Base-by-base conservation (phyloP, 1,140 invertebrate species). In the Drosophila kurseongensis region DNA sequence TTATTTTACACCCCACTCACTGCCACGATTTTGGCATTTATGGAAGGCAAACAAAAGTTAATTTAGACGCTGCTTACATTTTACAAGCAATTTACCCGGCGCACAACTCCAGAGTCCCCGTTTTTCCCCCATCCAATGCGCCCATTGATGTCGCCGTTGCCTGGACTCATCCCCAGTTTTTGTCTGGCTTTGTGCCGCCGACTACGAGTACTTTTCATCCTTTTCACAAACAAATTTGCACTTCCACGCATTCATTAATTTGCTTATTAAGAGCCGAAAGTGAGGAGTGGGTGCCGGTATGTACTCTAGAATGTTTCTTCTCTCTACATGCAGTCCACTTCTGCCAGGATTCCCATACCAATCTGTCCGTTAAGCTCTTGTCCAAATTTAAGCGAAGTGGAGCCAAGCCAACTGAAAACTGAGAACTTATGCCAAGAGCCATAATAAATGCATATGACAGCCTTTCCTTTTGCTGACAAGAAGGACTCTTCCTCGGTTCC, bases 11-110 rank as follows among this genome's bases (percentile, higher is more conserved):
- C 40, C 56, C 56, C 51, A n/a, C 6, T 18, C 38, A 23, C 29
- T 12, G 32, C 4, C 4, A 41, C n/a, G 32, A 27, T 45, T 48
- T 61, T 42, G 57, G 36, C 76, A 75, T 88, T 85, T 91, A 80
- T 91, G 73, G 76, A 89, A 79, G 57, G 66, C 89, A 91, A 91
- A 91, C 89, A 91, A 91, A 91, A 89, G 89, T 91, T 91, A 91
- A 91, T 91, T 91, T 91, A 79, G 84, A 78, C 80, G 76, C 85
- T 66, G 84, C 83, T 91, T 84, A 89, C 73, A 75, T 91, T 91
- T 91, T 79, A 89, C 89, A 91, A 91, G 83, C 89, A 91, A 91
- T 91, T 91, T 91, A 67, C 79, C 56, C 42, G 48, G 40, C 59
- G 73, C 23, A 51, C 50, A 18, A n/a, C 40, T n/a, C 48, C 42